Base-by-base conservation (phyloP, 2,113 vertebrate genomes). In the Chaenocephalus aceratus region DNA sequence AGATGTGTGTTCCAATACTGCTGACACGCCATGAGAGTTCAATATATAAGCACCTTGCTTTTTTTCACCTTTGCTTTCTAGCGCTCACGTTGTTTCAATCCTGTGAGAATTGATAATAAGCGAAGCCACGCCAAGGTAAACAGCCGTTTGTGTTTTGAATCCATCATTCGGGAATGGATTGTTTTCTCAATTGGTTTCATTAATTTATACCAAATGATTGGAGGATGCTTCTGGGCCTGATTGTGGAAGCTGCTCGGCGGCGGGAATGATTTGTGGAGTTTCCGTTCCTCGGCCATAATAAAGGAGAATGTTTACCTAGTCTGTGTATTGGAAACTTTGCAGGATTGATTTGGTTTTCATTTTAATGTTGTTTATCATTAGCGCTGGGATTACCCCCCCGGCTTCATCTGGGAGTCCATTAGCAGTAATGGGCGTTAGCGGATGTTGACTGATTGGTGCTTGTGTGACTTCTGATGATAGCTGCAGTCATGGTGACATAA, bases 351-450 rank as follows among this genome's bases (percentile, higher is more conserved):
- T 85, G 90, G 87, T 93, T 93, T 92, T 92, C 92, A 94, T 94
- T 93, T 94, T 94, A 94, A 95, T 94, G 92, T 92, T 94, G 93
- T 94, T 95, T 94, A 94, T 95, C 94, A 93, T 95, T 94, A 94
- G 93, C 72, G 80, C 86, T 63, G 84, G 84, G 89, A 89, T 92
- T 93, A 93, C 92, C 92, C 90, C 83, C 80, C 76, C 83, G 81
- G 90, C 89, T 92, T 94, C 94, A 92, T 93, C 92, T 91, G 90
- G 93, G 90, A 92, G 93, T 93, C 91, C 93, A 95, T 94, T 94
- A 95, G 91, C 90, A 53, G 67, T 95, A 94, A 94, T 94, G 93
- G 93, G 89, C 90, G 92, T 92, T 93, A 93, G 93, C 85, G 91
- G 85, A 92, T 93, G 92, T 91, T 94, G 93, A 95, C 91, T 93